phyloP scores from a whole-genome alignment of 2,113 vertebrate species.

The Pterocles orientalis region DNA sequence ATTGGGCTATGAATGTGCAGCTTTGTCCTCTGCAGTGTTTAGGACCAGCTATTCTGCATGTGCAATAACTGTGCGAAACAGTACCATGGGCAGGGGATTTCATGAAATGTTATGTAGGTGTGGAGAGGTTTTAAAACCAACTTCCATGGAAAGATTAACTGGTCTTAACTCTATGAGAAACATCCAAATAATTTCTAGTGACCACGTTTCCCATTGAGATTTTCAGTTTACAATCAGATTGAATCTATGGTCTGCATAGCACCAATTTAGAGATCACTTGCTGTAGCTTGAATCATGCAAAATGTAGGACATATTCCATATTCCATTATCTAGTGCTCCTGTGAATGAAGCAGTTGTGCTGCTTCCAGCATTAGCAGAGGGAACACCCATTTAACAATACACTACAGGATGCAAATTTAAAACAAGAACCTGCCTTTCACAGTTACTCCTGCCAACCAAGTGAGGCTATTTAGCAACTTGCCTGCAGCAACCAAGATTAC shows the following conservation, averaged over 20 bases:
- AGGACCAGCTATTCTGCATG: neutral
- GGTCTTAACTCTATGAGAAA: neutral
- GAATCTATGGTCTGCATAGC: neutral
- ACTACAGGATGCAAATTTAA: neutral
- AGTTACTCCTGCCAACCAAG: neutral
- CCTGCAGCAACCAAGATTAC: neutral
- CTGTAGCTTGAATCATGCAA: neutral
- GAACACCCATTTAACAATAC: neutral
- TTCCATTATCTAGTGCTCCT: neutral
- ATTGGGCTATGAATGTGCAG: neutral
- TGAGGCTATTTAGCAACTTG: neutral
- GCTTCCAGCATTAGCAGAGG: neutral
- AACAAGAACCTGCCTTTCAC: neutral
- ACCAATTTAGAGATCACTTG: neutral
- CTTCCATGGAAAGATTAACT: neutral
- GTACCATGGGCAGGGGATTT: neutral
- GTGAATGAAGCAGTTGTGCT: constrained; percentile 22
- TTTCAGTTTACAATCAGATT: neutral
- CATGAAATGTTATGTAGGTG: neutral
- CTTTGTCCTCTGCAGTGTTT: neutral
- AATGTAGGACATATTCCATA: neutral
- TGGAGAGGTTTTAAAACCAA: neutral
- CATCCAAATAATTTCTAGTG: neutral
- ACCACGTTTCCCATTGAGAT: neutral
- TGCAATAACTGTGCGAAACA: neutral